Conservation (phyloP, 1,140 invertebrate species). For the Calosoma granatense region DNA sequence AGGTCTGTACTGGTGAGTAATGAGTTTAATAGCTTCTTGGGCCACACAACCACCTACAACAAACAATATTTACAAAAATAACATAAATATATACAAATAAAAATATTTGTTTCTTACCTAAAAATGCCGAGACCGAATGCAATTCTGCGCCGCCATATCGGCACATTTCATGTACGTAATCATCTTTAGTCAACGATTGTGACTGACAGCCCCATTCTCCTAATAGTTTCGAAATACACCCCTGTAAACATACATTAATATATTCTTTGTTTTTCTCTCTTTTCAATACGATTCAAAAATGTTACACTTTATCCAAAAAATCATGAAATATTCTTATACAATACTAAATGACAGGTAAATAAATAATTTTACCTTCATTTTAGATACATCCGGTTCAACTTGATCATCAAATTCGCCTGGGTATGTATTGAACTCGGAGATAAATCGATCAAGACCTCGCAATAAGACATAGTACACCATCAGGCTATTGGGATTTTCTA, state of each 20-base stretch:
- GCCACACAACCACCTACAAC: constrained; percentile 70
- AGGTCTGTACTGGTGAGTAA: constrained; percentile 93
- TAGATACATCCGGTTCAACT: constrained; percentile 80
- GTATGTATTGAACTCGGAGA: constrained; percentile 76
- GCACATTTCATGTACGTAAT: constrained; percentile 92
- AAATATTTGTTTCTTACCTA: constrained; percentile 43
- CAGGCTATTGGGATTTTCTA: constrained; percentile 71
- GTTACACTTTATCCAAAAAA: no score
- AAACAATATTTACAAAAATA: constrained; percentile 27
- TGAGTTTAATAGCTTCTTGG: constrained; percentile 95
- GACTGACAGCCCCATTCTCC: constrained; percentile 71
- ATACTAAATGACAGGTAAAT: background rate
- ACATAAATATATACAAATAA: background rate
- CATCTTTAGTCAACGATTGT: constrained; percentile 68
- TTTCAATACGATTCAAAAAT: no score
- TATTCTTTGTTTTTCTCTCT: no score
- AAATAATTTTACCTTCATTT: constrained; percentile 58
- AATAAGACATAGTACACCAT: constrained; percentile 88
- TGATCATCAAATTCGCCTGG: constrained; percentile 82
- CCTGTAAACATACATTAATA: constrained; percentile 32
- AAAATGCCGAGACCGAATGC: constrained; percentile 89
- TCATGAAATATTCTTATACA: background rate
- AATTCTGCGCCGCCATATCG: constrained; percentile 88
- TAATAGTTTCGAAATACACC: constrained; percentile 66
- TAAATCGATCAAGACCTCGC: constrained; percentile 83